Evolutionary conservation across 2,113 vertebrate species (phyloP).

Genomic region (Tragelaphus scriptus): DNA sequence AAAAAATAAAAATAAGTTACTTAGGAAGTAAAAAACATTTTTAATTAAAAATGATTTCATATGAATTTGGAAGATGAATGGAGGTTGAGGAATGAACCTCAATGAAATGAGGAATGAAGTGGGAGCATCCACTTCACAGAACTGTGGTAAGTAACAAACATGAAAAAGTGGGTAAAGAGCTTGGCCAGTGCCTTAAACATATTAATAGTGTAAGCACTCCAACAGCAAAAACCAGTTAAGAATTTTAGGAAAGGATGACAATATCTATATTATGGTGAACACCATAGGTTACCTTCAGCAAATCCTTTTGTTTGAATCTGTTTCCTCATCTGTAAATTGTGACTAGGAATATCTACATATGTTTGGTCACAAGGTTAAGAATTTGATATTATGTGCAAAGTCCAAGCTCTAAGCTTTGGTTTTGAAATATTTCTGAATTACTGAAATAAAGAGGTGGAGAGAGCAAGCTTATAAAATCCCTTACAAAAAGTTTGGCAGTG

Average conservation of each 20-base stretch:
- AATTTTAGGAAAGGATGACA: background rate
- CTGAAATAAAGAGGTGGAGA: background rate
- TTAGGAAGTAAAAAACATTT: background rate
- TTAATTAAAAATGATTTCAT: background rate
- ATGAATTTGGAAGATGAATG: background rate
- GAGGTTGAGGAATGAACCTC: background rate
- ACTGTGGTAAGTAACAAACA: background rate
- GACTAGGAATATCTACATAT: background rate
- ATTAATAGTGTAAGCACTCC: background rate
- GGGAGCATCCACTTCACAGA: background rate
- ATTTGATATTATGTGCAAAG: background rate
- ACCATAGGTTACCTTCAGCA: background rate
- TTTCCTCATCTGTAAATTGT: background rate
- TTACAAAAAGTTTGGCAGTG: background rate
- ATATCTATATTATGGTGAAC: background rate
- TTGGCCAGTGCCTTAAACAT: background rate
- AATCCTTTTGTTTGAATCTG: background rate
- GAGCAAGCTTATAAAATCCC: background rate
- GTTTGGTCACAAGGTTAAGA: background rate
- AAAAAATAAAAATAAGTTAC: background rate
- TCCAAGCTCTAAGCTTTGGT: background rate
- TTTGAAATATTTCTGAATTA: background rate
- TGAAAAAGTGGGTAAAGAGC: background rate
- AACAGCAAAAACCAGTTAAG: background rate
- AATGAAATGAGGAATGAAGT: background rate